Evolutionary conservation across 2,113 vertebrate genomes (phyloP), one percentile per base, ranked within the genome.

Genomic region (Syngnathus floridae): DNA sequence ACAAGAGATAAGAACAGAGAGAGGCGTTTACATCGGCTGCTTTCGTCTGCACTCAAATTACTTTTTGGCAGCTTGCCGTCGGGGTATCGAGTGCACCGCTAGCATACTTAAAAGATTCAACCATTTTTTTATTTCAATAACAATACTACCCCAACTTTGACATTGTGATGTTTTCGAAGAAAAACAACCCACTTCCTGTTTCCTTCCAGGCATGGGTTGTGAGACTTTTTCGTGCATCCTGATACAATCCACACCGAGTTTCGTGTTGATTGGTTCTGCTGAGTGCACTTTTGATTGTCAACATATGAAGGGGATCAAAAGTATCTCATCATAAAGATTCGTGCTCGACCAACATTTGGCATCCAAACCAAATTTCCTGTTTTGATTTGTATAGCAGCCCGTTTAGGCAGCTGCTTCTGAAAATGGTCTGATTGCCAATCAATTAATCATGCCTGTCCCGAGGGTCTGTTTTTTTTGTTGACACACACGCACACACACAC

Each of bases 381-480:
- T 54, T 26, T 52, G 10, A 52, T 52, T 52, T 22, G 9, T 52
- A 52, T 22, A n/a, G 11, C n/a, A 54, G 21, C 51, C 21, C 11
- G 11, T 57, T 57, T 57, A 17, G 57, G 36, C 36, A 38, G 57
- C 9, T 19, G 17, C 11, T 59, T 59, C 57, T n/a, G 57, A 59
- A 59, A 59, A 40, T 21, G 40, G 57, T 59, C 57, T 9, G 19
- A 38, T 59, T 38, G 17, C 57, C 36, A 38, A 59, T 60, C 58
- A 41, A 60, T 60, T 38, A 60, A 40, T 41, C 37, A 41, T 6
- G 58, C 9, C 37, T 21, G 22, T 60, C 58, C 58, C 26, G 21
- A 3, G 58, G 11, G 36, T 11, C 56, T 37, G 35, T 19, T 8
- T 58, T 58, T 19, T 58, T 7, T 35, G 19, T 37, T 37, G n/a